Percentiles rank a stretch among this genome's conserved stretches.
phyloP scores from a whole-genome alignment of 2,113 vertebrate species.

The Myotis brandtii region DNA sequence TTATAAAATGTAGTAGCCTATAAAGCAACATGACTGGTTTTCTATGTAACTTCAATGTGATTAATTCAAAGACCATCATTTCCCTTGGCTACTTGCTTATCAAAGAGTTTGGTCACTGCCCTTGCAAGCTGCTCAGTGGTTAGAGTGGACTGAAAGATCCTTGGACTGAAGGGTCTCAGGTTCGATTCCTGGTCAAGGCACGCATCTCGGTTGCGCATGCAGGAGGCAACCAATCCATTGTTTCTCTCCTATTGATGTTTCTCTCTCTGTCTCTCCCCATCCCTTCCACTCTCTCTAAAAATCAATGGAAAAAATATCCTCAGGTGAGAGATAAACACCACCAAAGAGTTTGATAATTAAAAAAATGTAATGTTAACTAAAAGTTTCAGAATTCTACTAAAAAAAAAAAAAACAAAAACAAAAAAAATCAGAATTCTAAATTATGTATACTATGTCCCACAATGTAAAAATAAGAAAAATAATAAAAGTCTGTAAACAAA shows the following conservation, averaged over 20 bases:
- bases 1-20: not conserved
- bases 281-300: too few relatives aligned
- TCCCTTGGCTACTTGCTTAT: not conserved
- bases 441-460: not conserved
- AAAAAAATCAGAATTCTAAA: not conserved
- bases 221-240: too few relatives aligned
- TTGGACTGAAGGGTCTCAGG: too few relatives aligned
- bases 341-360: not conserved
- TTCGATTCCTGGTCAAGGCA: too few relatives aligned
- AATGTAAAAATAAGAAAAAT: not conserved
- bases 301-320: too few relatives aligned
- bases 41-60: not conserved
- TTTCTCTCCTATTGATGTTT: too few relatives aligned
- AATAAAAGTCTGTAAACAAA: not conserved
- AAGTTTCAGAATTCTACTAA: constrained; percentile 18
- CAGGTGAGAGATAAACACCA: too few relatives aligned
- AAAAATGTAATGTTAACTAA: constrained; percentile 18
- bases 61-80: not conserved
- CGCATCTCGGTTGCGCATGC: too few relatives aligned
- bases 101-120: not conserved
- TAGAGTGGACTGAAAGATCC: too few relatives aligned
- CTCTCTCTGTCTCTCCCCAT: too few relatives aligned
- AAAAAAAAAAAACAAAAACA: not conserved
- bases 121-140: too few relatives aligned
- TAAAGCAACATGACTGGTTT: constrained; percentile 19